Percentiles rank a stretch among this genome's conserved stretches.
phyloP scores from a whole-genome alignment of 2,797 vertebrate species.

The Chiroxiphia lanceolata region DNA sequence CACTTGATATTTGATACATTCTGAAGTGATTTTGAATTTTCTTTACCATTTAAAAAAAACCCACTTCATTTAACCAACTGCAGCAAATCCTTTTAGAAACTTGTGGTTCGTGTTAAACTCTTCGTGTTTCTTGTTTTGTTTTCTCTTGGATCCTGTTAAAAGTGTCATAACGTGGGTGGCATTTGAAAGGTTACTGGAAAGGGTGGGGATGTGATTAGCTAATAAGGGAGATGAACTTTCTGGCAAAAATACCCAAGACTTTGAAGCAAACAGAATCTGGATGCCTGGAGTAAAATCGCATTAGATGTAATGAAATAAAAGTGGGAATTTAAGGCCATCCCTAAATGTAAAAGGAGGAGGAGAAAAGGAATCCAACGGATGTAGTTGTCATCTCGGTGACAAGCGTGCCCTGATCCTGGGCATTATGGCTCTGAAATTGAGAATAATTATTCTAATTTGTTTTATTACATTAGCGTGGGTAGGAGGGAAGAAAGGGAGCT shows the following conservation, averaged over 20 bases:
- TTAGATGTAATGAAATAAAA: constrained; percentile 82
- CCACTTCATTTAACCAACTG: background rate
- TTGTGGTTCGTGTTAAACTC: background rate
- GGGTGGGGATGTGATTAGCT: constrained; percentile 53
- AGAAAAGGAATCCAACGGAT: constrained; percentile 73
- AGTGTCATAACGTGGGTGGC: constrained; percentile 56
- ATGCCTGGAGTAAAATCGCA: constrained; percentile 65
- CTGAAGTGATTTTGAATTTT: background rate
- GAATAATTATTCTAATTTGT: constrained; percentile 86
- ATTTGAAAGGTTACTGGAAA: constrained; percentile 50
- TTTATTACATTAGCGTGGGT: constrained; percentile 84
- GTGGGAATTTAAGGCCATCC: constrained; percentile 69
- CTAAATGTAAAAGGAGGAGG: background rate
- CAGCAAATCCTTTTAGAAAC: background rate
- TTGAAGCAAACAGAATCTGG: constrained; percentile 47
- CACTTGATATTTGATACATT: background rate
- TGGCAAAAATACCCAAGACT: constrained; percentile 44
- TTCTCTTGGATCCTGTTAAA: background rate
- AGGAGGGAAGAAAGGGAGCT: constrained; percentile 81
- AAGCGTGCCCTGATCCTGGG: constrained; percentile 60
- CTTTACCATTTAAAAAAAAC: background rate
- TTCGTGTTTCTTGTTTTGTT: background rate
- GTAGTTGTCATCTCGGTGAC: constrained; percentile 79
- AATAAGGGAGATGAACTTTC: constrained; percentile 42
- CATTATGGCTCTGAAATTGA: constrained; percentile 70